These are phyloP conservation scores for Hylia prasina DNA, from an alignment of 2,113 vertebrate genomes.

Conservation along the genomic window DNA sequence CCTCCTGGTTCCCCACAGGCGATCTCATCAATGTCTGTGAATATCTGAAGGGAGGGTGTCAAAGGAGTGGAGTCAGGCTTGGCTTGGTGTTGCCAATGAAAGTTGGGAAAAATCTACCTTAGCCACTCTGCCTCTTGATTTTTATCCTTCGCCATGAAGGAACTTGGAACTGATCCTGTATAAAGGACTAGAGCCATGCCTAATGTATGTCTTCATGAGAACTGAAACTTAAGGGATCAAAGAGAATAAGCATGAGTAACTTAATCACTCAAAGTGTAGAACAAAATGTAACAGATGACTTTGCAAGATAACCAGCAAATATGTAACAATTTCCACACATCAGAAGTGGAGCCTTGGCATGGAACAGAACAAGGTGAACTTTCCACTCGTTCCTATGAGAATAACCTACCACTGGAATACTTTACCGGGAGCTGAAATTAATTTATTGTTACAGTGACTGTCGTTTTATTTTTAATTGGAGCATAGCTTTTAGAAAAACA, in stretches of 20 bases:
- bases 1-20: too few species aligned
- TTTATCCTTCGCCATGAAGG: not conserved
- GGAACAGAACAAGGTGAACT: not conserved
- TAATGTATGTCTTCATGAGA: not conserved
- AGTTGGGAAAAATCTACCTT: not conserved
- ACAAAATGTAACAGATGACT: constrained; percentile 8
- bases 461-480: not conserved
- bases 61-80: not conserved
- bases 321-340: not conserved
- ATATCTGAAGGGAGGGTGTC: not conserved
- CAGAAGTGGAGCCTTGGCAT: not conserved
- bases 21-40: not conserved
- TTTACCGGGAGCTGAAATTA: not conserved
- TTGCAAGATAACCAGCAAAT: constrained; percentile 1
- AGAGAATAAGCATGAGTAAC: not conserved
- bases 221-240: not conserved
- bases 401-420: not conserved
- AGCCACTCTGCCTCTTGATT: not conserved
- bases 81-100: not conserved
- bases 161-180: not conserved
- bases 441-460: not conserved
- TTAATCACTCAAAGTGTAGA: not conserved
- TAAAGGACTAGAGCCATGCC: not conserved
- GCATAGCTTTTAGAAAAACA: not conserved
- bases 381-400: not conserved